These are phyloP conservation scores for Betta splendens DNA, from an alignment of 2,797 vertebrate genomes.

Conservation along the genomic window DNA sequence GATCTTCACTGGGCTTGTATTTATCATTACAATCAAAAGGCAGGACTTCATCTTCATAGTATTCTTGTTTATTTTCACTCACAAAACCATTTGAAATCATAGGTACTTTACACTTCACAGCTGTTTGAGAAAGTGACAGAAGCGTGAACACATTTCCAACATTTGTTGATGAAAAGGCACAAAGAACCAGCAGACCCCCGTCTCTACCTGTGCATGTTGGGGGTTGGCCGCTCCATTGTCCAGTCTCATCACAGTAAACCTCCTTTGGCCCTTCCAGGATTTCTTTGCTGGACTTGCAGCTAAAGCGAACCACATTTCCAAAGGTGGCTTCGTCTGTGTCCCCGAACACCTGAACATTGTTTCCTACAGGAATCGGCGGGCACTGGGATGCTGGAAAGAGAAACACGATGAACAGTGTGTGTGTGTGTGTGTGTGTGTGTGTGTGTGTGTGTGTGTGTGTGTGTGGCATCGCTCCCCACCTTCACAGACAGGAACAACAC, in stretches of 20 bases:
- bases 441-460: too few species aligned
- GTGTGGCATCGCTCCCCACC: too few species aligned
- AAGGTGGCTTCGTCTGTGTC: conserved; percentile 61
- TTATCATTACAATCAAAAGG: rapidly evolving
- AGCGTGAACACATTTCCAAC: not conserved
- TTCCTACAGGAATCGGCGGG: conserved; percentile 14
- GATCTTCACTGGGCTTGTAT: rapidly evolving
- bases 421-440: too few species aligned
- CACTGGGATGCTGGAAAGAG: conserved; percentile 63
- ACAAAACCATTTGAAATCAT: conserved; percentile 16
- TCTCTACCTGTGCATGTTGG: conserved; percentile 73
- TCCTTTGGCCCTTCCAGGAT: conserved; percentile 14
- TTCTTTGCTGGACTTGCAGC: conserved; percentile 35
- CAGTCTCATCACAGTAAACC: conserved; percentile 68
- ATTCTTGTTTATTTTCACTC: rapidly evolving
- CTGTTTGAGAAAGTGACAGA: conserved; percentile 36
- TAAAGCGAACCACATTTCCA: conserved; percentile 72
- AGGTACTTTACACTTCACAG: not conserved
- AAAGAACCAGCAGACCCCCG: not conserved
- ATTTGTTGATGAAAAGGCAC: not conserved
- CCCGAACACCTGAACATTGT: conserved; percentile 47
- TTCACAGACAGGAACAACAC: conserved; percentile 74
- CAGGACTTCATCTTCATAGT: conserved; percentile 14
- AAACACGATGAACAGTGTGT: too few species aligned
- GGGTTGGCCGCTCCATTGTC: conserved; percentile 37